Conservation (phyloP, 2,888 invertebrate species). For the Tolmerus cingulatus region DNA sequence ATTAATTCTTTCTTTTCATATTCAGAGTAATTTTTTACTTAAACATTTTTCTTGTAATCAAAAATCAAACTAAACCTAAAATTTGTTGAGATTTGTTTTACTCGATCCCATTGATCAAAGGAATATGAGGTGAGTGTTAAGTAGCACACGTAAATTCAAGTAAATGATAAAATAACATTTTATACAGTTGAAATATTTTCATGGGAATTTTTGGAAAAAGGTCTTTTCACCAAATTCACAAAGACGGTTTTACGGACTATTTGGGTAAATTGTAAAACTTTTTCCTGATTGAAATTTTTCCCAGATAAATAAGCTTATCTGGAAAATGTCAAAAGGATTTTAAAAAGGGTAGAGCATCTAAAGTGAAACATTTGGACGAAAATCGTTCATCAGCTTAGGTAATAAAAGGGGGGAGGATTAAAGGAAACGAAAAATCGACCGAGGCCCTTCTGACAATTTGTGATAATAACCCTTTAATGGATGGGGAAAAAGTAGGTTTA, state of each 20-base stretch:
- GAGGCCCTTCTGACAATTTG: not conserved
- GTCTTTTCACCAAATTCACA: not conserved
- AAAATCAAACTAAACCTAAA: not conserved
- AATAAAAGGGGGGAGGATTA: not conserved
- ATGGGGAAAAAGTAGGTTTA: not conserved
- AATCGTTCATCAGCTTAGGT: not conserved
- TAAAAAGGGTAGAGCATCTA: not conserved
- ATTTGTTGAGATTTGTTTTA: not conserved
- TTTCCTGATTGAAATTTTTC: not conserved
- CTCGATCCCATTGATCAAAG: not conserved
- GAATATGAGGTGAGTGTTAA: not conserved
- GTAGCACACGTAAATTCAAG: not conserved
- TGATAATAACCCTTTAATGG: not conserved
- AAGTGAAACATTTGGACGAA: not conserved
- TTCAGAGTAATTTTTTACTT: not conserved
- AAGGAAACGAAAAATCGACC: not conserved
- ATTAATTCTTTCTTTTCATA: not conserved
- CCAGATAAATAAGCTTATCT: not conserved
- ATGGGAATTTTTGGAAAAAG: not conserved
- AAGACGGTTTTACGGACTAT: not conserved
- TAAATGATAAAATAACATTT: not conserved
- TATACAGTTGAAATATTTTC: not conserved
- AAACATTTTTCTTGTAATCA: not conserved
- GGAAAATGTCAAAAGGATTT: not conserved
- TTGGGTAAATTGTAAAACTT: not conserved